Conservation (phyloP, 2,888 invertebrate genomes). For the Eristalinus aeneus region DNA sequence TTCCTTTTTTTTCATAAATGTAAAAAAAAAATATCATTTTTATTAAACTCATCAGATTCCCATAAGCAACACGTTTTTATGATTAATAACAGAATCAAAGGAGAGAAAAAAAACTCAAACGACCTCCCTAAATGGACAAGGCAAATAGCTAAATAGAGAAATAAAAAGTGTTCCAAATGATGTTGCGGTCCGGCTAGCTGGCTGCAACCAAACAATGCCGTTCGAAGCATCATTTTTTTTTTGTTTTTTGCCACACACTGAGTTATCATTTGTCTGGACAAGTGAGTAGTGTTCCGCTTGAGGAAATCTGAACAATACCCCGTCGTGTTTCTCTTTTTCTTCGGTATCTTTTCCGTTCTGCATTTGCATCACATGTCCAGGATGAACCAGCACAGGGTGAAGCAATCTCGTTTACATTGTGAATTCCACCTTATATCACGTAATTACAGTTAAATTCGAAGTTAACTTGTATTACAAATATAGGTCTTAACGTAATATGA, state of each 20-base stretch:
- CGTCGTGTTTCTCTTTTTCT: conserved; percentile 43
- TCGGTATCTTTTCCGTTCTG: conserved; percentile 4
- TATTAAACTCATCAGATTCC: too few relatives aligned
- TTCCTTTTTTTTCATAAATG: too few relatives aligned
- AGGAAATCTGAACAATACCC: conserved; percentile 57
- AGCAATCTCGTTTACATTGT: conserved; percentile 37
- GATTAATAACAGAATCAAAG: neutral
- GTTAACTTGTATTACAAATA: conserved; percentile 52
- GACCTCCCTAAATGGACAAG: neutral
- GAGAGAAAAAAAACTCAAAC: neutral
- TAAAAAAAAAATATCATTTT: too few relatives aligned
- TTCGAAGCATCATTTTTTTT: conserved; percentile 26
- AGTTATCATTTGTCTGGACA: conserved; percentile 64
- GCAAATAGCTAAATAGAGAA: neutral
- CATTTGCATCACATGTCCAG: conserved; percentile 61
- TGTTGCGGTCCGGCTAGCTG: neutral
- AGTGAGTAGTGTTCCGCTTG: conserved; percentile 60
- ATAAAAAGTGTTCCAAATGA: neutral
- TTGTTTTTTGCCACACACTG: conserved; percentile 21
- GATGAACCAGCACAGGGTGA: conserved; percentile 23
- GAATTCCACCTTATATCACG: conserved; percentile 37
- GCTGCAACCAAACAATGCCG: neutral
- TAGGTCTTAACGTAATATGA: neutral
- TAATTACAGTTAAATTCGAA: conserved; percentile 66
- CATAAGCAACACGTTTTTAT: neutral